phyloP scores from a whole-genome alignment of 2,888 invertebrate genomes.

The Agapostemon virescens region DNA sequence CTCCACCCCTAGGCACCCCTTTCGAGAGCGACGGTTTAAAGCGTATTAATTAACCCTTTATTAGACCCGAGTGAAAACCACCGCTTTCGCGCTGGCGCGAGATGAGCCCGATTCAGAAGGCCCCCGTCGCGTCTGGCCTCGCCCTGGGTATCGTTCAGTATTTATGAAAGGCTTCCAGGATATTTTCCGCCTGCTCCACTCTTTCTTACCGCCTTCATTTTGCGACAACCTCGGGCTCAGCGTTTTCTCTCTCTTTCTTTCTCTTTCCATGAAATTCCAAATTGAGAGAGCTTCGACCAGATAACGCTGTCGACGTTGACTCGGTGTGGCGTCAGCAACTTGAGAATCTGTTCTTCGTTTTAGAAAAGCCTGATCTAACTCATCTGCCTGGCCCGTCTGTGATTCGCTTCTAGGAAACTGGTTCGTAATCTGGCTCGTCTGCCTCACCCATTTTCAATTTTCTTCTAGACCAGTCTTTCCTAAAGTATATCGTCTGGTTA shows the following conservation, averaged over 20 bases:
- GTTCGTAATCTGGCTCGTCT: background rate
- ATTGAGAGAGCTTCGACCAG: conserved; percentile 26
- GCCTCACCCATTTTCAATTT: too few relatives aligned
- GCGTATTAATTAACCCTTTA: conserved; percentile 80
- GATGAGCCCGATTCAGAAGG: conserved; percentile 75
- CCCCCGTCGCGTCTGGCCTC: conserved; percentile 64
- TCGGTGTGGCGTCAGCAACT: background rate
- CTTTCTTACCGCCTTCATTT: conserved; percentile 29
- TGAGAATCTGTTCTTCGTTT: background rate
- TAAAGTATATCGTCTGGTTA: too few relatives aligned
- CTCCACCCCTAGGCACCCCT: conserved; percentile 65
- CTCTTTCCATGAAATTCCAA: background rate
- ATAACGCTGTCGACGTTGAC: background rate
- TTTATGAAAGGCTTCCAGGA: conserved; percentile 77
- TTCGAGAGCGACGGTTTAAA: conserved; percentile 75
- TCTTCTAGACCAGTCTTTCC: too few relatives aligned
- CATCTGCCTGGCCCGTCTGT: background rate
- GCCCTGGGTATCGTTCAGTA: conserved; percentile 76
- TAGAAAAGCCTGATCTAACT: background rate
- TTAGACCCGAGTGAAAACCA: conserved; percentile 78
- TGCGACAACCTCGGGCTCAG: conserved; percentile 49
- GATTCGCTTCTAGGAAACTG: background rate
- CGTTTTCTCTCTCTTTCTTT: conserved; percentile 39
- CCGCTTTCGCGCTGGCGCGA: conserved; percentile 72
- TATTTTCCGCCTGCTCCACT: conserved; percentile 56